These are phyloP conservation scores for Drepanosiphum platanoidis DNA, from an alignment of 2,888 invertebrate species.

Conservation along the genomic window DNA sequence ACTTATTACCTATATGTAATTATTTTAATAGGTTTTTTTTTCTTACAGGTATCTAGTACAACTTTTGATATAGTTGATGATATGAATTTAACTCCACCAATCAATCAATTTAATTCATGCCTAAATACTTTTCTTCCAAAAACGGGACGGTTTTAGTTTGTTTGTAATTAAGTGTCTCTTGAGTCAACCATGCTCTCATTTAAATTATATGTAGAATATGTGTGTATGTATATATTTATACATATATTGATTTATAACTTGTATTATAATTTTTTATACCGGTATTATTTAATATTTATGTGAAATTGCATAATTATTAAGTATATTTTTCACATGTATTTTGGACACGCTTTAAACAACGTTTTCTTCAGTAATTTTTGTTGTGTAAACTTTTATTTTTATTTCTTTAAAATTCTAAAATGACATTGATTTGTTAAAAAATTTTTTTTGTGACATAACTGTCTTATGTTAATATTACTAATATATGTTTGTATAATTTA, in stretches of 20 bases:
- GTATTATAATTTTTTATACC: background rate
- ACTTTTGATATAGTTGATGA: slow-evolving; percentile 44
- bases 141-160: slow-evolving; percentile 28
- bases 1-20: too few relatives aligned
- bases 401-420: background rate
- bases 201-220: background rate
- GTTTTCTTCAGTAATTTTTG: background rate
- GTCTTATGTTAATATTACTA: too few relatives aligned
- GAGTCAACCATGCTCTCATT: background rate
- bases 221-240: background rate
- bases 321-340: slow-evolving; percentile 33
- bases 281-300: slow-evolving; percentile 21
- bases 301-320: slow-evolving; percentile 1
- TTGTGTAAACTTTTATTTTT: background rate
- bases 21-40: slow-evolving; percentile 4
- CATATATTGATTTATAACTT: background rate
- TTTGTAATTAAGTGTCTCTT: background rate
- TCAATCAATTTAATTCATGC: slow-evolving; percentile 30
- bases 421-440: background rate
- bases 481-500: background rate
- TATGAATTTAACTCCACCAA: slow-evolving; percentile 45
- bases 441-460: background rate
- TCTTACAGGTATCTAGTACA: slow-evolving; percentile 42
- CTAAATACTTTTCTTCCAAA: slow-evolving; percentile 45
- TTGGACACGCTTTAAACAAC: background rate